Evolutionary conservation across 2,888 invertebrate species (phyloP).

Genomic region (Apocheima hispidaria): DNA sequence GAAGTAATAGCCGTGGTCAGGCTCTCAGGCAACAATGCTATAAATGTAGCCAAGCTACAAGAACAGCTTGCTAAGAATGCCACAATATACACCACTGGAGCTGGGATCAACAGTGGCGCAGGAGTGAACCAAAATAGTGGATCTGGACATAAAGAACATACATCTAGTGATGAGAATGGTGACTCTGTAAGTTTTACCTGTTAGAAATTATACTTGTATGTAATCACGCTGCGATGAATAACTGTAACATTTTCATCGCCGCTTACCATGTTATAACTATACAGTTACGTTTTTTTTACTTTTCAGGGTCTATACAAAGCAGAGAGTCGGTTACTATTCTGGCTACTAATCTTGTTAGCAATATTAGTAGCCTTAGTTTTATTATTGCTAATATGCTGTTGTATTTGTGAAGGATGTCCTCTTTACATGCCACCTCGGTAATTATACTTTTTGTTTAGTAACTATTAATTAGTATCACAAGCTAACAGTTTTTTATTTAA

Average conservation of each 20-base stretch:
- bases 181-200: conserved; percentile 67
- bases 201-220: too few species aligned
- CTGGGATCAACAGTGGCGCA: conserved; percentile 50
- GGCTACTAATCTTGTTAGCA: conserved; percentile 92
- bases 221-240: neutral
- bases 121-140: conserved; percentile 41
- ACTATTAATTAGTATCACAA: conserved; percentile 13
- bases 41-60: conserved; percentile 90
- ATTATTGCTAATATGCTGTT: conserved; percentile 91
- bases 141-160: conserved; percentile 56
- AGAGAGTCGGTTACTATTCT: conserved; percentile 90
- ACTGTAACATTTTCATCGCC: neutral
- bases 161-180: conserved; percentile 59
- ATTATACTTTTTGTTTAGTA: conserved; percentile 46
- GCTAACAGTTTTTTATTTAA: conserved; percentile 6
- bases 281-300: conserved; percentile 35
- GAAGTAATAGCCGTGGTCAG: conserved; percentile 90
- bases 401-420: conserved; percentile 94
- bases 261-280: neutral
- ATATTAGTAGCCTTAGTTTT: conserved; percentile 90
- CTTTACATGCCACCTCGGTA: conserved; percentile 92
- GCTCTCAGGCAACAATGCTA: conserved; percentile 88
- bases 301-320: conserved; percentile 90
- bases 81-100: conserved; percentile 74
- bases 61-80: conserved; percentile 85